A percentile compares a stretch with the other conserved stretches of the same genome.
phyloP scores from a whole-genome alignment of 2,113 vertebrate species.

The Lophura nycthemera region DNA sequence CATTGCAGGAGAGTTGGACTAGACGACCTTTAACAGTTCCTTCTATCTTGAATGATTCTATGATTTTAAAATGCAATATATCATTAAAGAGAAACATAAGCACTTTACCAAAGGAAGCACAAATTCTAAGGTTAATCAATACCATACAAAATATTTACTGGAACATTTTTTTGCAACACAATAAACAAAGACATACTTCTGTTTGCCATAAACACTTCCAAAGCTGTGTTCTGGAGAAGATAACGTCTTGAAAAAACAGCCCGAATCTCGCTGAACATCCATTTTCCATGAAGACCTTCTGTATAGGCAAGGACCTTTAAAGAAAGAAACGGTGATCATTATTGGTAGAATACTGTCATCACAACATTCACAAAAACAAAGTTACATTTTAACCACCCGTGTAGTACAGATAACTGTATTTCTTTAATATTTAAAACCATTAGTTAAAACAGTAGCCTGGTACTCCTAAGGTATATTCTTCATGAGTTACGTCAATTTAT shows the following conservation, averaged over 20 bases:
- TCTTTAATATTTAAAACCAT: background rate
- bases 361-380: background rate
- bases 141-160: background rate
- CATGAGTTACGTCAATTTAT: background rate
- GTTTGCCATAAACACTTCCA: constrained; percentile 99
- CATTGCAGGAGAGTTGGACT: background rate
- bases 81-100: background rate
- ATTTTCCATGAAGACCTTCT: constrained; percentile 97
- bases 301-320: constrained; percentile 92
- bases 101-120: background rate
- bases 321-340: background rate
- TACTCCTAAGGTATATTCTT: background rate
- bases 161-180: background rate
- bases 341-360: background rate
- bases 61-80: background rate
- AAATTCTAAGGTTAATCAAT: background rate
- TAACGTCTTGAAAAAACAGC: constrained; percentile 95
- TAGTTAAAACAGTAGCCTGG: background rate
- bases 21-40: too few relatives aligned
- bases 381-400: background rate
- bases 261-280: constrained; percentile 99
- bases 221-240: constrained; percentile 93
- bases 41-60: background rate
- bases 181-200: constrained; percentile 85
- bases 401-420: background rate